These are phyloP conservation scores for Furcula furcula DNA, from an alignment of 2,888 invertebrate genomes.

Conservation along the genomic window DNA sequence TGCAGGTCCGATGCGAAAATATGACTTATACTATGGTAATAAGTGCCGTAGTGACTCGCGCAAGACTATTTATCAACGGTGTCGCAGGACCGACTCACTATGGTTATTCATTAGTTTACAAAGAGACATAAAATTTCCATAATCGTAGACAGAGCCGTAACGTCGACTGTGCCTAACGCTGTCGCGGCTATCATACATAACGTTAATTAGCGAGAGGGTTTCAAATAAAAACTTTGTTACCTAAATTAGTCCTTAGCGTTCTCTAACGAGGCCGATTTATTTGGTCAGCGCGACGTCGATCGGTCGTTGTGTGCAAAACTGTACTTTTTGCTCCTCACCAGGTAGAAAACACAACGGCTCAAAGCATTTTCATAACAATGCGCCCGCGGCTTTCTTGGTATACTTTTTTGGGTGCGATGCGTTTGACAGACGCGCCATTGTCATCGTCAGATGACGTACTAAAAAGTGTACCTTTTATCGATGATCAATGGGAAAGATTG, in stretches of 20 bases:
- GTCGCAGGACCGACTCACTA: conserved; percentile 33
- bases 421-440: conserved; percentile 78
- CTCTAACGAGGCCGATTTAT: conserved; percentile 73
- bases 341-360: conserved; percentile 76
- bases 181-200: conserved; percentile 31
- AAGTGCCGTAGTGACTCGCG: conserved; percentile 32
- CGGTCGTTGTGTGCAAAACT: conserved; percentile 69
- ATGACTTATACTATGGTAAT: conserved; percentile 25
- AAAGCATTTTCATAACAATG: conserved; percentile 80
- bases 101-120: conserved; percentile 45
- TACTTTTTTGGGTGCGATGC: conserved; percentile 69
- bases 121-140: conserved; percentile 44
- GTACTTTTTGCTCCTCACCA: conserved; percentile 70
- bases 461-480: conserved; percentile 69
- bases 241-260: conserved; percentile 70
- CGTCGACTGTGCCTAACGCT: conserved; percentile 31
- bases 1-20: conserved; percentile 12
- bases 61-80: conserved; percentile 39
- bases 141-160: conserved; percentile 37
- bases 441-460: conserved; percentile 73
- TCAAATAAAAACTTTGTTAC: conserved; percentile 63
- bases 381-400: conserved; percentile 71
- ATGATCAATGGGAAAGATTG: conserved; percentile 68
- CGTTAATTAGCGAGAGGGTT: conserved; percentile 36
- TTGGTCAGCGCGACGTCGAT: conserved; percentile 55